These are phyloP conservation scores for Aphodius granarius DNA, from an alignment of 2,888 invertebrate genomes.

Conservation along the genomic window DNA sequence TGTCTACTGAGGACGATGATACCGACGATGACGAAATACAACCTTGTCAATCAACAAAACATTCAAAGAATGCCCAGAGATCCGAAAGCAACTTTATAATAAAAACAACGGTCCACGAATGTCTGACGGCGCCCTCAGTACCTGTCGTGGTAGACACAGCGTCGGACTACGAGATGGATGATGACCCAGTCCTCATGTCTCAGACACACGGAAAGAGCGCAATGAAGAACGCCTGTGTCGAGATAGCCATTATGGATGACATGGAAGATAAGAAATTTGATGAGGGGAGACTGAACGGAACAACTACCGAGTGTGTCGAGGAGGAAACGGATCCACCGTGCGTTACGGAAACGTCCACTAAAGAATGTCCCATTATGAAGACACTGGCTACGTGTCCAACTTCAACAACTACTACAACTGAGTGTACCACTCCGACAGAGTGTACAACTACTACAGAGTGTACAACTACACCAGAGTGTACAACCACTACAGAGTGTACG, in stretches of 20 bases:
- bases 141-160: not conserved
- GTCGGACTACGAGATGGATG: not conserved
- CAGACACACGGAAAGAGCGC: not conserved
- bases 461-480: not conserved
- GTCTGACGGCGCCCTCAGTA: not conserved
- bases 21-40: too few species aligned
- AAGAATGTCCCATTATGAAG: not conserved
- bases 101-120: not conserved
- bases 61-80: too few species aligned
- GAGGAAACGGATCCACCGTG: not conserved
- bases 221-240: not conserved
- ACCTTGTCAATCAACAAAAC: too few species aligned
- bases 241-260: not conserved
- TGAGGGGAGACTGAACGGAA: not conserved
- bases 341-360: too few species aligned
- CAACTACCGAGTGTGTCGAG: too few species aligned
- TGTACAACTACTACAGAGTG: not conserved
- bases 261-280: too few species aligned
- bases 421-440: not conserved
- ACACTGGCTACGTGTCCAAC: not conserved
- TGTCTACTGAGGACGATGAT: too few species aligned
- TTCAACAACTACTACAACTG: not conserved
- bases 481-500: conserved; percentile 1
- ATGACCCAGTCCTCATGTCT: not conserved
- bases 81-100: not conserved